Evolutionary conservation across 2,113 vertebrate species (phyloP), one percentile per base, ranked within the genome.

Genomic region (Malurus elegans): DNA sequence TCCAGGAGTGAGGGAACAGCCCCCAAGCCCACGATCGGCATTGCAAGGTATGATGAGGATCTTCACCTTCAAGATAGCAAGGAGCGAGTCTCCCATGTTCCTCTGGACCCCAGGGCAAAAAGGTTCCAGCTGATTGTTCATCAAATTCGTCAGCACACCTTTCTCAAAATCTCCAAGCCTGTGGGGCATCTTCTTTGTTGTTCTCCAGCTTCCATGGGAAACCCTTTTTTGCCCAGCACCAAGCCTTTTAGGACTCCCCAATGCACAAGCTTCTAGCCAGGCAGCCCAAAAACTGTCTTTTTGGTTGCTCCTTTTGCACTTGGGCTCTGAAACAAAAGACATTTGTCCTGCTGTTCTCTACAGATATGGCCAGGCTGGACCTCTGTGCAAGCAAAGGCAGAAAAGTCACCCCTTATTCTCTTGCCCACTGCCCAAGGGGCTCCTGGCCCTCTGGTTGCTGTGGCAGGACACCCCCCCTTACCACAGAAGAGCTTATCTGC

Each of bases 1-100:
- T 72, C 12, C 60, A 21, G 19, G 11, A 75, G 12, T 8, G 58
- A 66, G 0, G 2, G 14, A 3, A 17, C 32, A 34, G 0, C 2
- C 4, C 10, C 8, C 4, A 29, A 34, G 25, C 12, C 34, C 5
- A 31, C 4, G 4, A 24, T n/a, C 28, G 79, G 3, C 8, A 32
- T 34, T 50, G 10, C 8, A 24, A 50, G 8, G 9, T 61, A 45
- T 26, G 53, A 14, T 20, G 34, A 80, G 10, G 38, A 45, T 7
- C 26, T 75, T 11, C 14, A 36, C 36, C 36, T 80, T 32, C 6
- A 58, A 80, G 13, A 47, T 6, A 45, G 36, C 2, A 15, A 73
- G 17, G 17, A 69, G 8, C 9, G 58, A 66, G 23, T 29, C 13
- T 69, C 8, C 5, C 40, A 61, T 6, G 28, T 89, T 56, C 12